phyloP scores from a whole-genome alignment of 2,888 invertebrate species.

The Amblyjoppa proteus region DNA sequence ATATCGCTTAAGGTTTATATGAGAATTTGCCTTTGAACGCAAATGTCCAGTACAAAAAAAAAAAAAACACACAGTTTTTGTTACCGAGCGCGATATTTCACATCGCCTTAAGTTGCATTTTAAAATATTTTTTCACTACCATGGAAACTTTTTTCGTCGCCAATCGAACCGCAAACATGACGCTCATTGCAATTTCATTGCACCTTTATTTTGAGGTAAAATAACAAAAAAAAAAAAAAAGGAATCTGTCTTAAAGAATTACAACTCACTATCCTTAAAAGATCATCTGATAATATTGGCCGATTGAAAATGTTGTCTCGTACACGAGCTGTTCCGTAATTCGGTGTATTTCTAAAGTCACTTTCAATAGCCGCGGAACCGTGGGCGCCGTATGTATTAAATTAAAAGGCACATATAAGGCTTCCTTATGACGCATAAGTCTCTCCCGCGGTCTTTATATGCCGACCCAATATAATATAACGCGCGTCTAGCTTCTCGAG shows the following conservation, averaged over 20 bases:
- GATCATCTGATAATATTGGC: constrained; percentile 40
- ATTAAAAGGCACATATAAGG: constrained; percentile 61
- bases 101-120: too few species aligned
- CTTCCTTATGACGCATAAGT: constrained; percentile 64
- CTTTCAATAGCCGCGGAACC: constrained; percentile 41
- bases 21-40: too few species aligned
- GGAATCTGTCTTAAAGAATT: background rate
- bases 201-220: background rate
- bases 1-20: too few species aligned
- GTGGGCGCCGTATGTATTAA: constrained; percentile 52
- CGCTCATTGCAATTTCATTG: too few species aligned
- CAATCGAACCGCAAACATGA: too few species aligned
- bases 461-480: constrained; percentile 34
- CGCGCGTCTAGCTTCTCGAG: constrained; percentile 15
- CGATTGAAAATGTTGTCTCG: constrained; percentile 6
- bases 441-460: constrained; percentile 40
- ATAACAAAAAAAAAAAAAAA: background rate
- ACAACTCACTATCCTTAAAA: background rate
- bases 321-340: constrained; percentile 39
- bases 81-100: too few species aligned
- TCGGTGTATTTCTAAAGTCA: constrained; percentile 26
- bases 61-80: too few species aligned
- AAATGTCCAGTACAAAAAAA: too few species aligned
- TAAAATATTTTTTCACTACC: too few species aligned
- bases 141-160: too few species aligned